Percentiles rank a stretch among this genome's conserved stretches.
These are phyloP conservation scores for Drosophila sp. DNA, from an alignment of 1,140 invertebrate species.

Conservation along the genomic window DNA sequence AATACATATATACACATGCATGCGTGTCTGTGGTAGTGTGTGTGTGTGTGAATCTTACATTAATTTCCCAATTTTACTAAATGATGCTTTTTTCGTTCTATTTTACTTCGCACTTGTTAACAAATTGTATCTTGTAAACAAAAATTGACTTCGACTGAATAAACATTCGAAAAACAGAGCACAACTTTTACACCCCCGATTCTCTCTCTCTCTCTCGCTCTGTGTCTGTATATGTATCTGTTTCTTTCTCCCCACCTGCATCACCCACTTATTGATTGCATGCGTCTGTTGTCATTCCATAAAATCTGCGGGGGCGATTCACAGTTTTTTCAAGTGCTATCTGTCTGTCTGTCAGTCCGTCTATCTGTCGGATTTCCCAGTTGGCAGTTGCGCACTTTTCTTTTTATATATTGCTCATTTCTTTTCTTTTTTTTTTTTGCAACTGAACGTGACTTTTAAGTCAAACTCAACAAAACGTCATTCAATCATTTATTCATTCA, in stretches of 20 bases:
- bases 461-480: conserved; percentile 54
- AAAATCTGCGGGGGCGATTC: conserved; percentile 9
- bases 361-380: conserved; percentile 27
- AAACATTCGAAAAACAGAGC: conserved; percentile 19
- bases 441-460: conserved; percentile 72
- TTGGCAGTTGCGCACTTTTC: conserved; percentile 54
- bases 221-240: too few relatives aligned
- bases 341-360: background rate
- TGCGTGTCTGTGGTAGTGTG: background rate
- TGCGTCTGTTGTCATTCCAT: conserved; percentile 12
- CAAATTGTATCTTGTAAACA: conserved; percentile 70
- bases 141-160: conserved; percentile 28
- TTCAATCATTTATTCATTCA: conserved; percentile 29
- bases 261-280: conserved; percentile 38
- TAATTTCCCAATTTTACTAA: conserved; percentile 54
- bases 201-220: conserved; percentile 1
- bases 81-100: conserved; percentile 39
- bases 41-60: conserved; percentile 20
- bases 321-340: conserved; percentile 1
- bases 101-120: conserved; percentile 77
- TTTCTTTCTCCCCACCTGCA: conserved; percentile 11
- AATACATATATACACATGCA: conserved; percentile 36
- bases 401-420: too few relatives aligned
- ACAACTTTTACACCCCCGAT: background rate
- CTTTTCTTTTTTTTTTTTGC: conserved; percentile 18